Evolutionary conservation across 2,797 vertebrate species (phyloP), one percentile per base, ranked within the genome.

Genomic region (Pitangus sulphuratus): DNA sequence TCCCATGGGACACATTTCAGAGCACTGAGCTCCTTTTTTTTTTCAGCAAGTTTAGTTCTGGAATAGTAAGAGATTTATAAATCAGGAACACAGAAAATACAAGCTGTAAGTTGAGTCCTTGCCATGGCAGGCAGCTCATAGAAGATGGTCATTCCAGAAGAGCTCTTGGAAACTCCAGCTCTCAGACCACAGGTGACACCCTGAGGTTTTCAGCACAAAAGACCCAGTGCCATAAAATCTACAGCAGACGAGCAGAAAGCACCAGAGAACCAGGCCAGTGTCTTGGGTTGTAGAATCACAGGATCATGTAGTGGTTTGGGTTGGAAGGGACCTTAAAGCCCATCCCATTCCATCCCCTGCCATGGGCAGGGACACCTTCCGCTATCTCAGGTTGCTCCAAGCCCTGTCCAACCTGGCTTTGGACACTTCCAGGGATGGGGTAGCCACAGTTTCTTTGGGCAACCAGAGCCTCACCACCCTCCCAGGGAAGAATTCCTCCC

Each of bases 331-430:
- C 33, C 14, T 71, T 3, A 45, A 65, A 84, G 12, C 9, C 3
- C 51, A 65, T 45, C n/a, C 6, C 2, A 26, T 31, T 8, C 37
- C 14, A 39, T 2, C 19, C 47, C 17, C 20, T 51, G 20, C n/a
- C 50, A 6, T 5, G 20, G 24, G 5, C 57, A 77, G 42, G 16
- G n/a, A 31, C 50, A 64, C 16, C 8, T 84, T 30, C 20, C 44
- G 33, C 28, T 6, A 2, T 0, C 50, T 14, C 14, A 84, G 37
- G 44, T 0, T 33, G 57, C 20, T 77, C 25, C 44, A 33, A 60
- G 39, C 9, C 1, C 60, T 0, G 0, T 40, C 45, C 45, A 58
- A 0, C n/a, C 71, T 64, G 71, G 13, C 50, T 28, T 31, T 45
- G 39, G 44, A 5, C n/a, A 51, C 7, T 51, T 0, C 39, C 44